Conservation (phyloP, 2,113 vertebrate species). For the Caracal caracal region DNA sequence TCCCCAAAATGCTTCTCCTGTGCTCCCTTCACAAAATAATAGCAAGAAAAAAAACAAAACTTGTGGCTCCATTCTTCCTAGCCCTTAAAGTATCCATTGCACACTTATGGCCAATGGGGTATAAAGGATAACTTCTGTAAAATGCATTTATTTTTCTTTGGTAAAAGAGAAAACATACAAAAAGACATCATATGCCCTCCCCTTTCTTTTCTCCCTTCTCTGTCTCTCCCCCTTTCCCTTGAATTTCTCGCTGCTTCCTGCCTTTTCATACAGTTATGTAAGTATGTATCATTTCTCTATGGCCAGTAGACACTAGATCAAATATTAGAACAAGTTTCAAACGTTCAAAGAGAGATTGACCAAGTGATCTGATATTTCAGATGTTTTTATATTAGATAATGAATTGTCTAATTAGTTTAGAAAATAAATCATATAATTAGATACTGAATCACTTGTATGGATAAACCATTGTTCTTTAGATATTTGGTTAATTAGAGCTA, state of each 20-base stretch:
- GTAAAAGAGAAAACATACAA: neutral
- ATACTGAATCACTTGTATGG: neutral
- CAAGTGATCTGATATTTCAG: neutral
- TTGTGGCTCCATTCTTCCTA: neutral
- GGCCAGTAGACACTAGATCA: neutral
- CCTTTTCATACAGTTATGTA: neutral
- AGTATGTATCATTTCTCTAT: neutral
- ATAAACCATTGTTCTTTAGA: neutral
- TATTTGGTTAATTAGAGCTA: neutral
- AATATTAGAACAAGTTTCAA: neutral
- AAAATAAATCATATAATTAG: neutral
- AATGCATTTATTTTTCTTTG: neutral
- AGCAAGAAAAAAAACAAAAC: neutral
- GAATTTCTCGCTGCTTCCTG: neutral
- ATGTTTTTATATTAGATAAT: neutral
- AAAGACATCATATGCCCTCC: neutral
- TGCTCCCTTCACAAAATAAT: neutral
- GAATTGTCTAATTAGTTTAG: neutral
- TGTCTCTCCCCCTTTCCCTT: no score
- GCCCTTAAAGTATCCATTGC: neutral
- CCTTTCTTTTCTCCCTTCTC: neutral
- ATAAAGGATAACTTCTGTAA: neutral
- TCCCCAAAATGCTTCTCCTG: neutral
- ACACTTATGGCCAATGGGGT: neutral
- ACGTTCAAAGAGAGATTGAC: neutral